phyloP scores from a whole-genome alignment of 2,888 invertebrate species.

The Drosophila austrosaltans region DNA sequence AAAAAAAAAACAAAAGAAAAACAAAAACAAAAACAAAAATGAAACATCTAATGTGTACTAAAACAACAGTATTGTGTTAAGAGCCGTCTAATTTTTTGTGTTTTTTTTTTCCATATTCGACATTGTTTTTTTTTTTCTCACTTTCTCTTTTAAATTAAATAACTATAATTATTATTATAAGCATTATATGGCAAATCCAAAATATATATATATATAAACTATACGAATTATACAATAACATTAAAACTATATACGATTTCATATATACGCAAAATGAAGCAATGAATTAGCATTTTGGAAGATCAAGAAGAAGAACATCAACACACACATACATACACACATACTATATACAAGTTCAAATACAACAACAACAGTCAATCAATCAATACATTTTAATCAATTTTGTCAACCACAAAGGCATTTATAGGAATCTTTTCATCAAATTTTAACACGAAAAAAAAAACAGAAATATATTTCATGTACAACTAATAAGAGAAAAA shows the following conservation, averaged over 20 bases:
- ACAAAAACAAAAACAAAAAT: slow-evolving; percentile 38
- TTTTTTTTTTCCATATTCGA: slow-evolving; percentile 31
- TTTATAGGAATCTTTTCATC: slow-evolving; percentile 37
- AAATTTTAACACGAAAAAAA: slow-evolving; percentile 26
- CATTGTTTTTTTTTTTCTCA: slow-evolving; percentile 27
- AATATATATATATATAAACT: slow-evolving; percentile 20
- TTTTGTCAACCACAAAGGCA: slow-evolving; percentile 22
- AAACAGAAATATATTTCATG: slow-evolving; percentile 36
- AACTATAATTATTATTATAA: slow-evolving; percentile 3
- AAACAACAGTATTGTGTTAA: slow-evolving; percentile 75
- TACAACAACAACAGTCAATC: slow-evolving; percentile 31
- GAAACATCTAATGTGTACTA: slow-evolving; percentile 74
- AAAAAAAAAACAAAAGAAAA: slow-evolving; percentile 51
- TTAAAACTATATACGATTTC: slow-evolving; percentile 40
- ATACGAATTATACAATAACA: slow-evolving; percentile 48
- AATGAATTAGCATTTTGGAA: slow-evolving; percentile 11
- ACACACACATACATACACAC: neutral
- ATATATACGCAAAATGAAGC: slow-evolving; percentile 29
- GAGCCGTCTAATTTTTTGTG: slow-evolving; percentile 37
- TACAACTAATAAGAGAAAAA: slow-evolving; percentile 4
- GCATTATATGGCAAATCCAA: slow-evolving; percentile 4
- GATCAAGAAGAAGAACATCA: neutral
- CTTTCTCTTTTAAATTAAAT: slow-evolving; percentile 53
- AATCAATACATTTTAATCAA: slow-evolving; percentile 15
- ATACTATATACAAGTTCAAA: slow-evolving; percentile 34